phyloP scores from a whole-genome alignment of 53 echinoderm and acorn worm genomes.

The Echinometra lucunter region DNA sequence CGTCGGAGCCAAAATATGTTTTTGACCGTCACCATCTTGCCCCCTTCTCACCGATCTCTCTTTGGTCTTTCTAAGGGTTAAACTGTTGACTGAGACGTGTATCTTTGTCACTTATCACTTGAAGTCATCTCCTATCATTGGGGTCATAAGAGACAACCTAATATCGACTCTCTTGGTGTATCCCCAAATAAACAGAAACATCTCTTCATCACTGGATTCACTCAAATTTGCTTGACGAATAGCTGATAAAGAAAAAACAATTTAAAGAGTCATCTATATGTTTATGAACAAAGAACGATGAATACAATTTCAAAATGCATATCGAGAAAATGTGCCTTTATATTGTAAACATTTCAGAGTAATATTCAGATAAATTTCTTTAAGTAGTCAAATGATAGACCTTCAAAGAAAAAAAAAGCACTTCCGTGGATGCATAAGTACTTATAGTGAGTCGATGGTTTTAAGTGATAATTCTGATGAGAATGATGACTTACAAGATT shows the following conservation, averaged over 20 bases:
- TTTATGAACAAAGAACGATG: too few relatives aligned
- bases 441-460: too few relatives aligned
- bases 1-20: slow-evolving; percentile 65
- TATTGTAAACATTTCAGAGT: too few relatives aligned
- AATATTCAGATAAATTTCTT: too few relatives aligned
- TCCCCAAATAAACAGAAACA: not conserved
- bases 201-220: not conserved
- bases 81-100: slow-evolving; percentile 26
- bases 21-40: slow-evolving; percentile 6
- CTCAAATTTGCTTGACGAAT: not conserved
- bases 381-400: too few relatives aligned
- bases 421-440: too few relatives aligned
- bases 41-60: slow-evolving; percentile 7
- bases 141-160: slow-evolving; percentile 7
- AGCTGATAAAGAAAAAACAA: not conserved
- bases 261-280: too few relatives aligned
- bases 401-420: too few relatives aligned
- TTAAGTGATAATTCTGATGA: too few relatives aligned
- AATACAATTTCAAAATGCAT: too few relatives aligned
- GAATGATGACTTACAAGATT: too few relatives aligned
- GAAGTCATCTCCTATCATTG: slow-evolving; percentile 29
- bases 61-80: not conserved
- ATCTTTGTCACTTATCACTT: not conserved
- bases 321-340: too few relatives aligned
- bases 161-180: not conserved